phyloP scores from a whole-genome alignment of 2,888 invertebrate genomes.

The Drosophila neotestacea region DNA sequence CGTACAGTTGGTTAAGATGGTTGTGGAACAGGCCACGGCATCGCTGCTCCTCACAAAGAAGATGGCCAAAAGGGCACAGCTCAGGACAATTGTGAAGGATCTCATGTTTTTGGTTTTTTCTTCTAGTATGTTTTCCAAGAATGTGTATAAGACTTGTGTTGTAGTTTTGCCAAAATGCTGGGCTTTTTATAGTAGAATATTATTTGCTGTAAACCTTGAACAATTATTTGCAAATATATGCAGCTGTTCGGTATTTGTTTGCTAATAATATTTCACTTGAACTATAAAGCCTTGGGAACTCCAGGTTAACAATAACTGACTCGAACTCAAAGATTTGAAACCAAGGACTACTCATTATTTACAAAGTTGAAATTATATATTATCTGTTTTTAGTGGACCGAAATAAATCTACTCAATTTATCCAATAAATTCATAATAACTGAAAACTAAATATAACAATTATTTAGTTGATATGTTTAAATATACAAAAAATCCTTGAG shows the following conservation, averaged over 20 bases:
- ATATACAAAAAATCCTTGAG: too few relatives aligned
- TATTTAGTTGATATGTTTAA: too few relatives aligned
- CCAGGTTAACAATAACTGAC: background rate
- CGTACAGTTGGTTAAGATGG: constrained; percentile 28
- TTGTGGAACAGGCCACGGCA: constrained; percentile 34
- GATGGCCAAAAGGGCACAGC: constrained; percentile 26
- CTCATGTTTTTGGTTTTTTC: constrained; percentile 37
- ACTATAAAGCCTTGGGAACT: background rate
- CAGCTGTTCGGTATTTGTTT: constrained; percentile 23
- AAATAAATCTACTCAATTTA: too few relatives aligned
- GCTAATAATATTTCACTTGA: background rate
- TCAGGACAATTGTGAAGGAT: constrained; percentile 20
- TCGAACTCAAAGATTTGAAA: background rate
- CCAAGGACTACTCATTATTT: background rate
- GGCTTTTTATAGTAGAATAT: constrained; percentile 16
- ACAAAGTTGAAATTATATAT: too few relatives aligned
- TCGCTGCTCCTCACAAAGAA: constrained; percentile 24
- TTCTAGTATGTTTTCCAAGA: constrained; percentile 1
- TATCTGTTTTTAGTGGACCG: too few relatives aligned
- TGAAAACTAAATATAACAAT: too few relatives aligned
- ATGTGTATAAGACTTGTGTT: constrained; percentile 8
- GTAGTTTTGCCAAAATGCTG: constrained; percentile 1
- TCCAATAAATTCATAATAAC: too few relatives aligned
- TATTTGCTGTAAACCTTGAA: constrained; percentile 6
- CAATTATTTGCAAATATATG: constrained; percentile 14